These are phyloP conservation scores for Procambarus clarkii DNA, from an alignment of 1,140 invertebrate genomes.

Conservation along the genomic window DNA sequence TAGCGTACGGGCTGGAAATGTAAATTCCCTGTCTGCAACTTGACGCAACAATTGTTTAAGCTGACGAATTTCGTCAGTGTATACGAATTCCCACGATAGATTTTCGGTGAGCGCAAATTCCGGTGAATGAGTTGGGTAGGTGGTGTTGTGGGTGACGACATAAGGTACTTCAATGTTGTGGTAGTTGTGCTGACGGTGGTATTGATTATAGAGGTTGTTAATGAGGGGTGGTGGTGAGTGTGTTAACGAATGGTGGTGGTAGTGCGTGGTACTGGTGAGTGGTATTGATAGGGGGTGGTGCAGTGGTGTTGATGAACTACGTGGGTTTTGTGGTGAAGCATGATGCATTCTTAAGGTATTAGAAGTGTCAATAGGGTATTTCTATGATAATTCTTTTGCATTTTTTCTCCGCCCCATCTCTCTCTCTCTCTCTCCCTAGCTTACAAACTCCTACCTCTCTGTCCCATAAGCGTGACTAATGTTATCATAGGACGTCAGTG, in stretches of 20 bases:
- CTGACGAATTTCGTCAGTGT: not conserved
- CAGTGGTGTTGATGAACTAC: no score
- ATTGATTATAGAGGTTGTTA: not conserved
- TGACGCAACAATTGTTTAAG: not conserved
- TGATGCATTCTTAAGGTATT: no score
- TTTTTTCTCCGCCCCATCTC: no score
- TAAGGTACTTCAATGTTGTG: not conserved
- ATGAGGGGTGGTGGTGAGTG: no score
- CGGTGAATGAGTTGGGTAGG: not conserved
- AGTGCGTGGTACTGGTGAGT: not conserved
- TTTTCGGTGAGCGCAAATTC: not conserved
- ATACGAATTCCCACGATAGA: not conserved
- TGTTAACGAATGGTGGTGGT: not conserved
- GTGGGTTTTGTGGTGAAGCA: no score
- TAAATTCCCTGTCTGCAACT: not conserved
- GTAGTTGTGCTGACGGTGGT: not conserved
- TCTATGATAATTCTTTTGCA: no score
- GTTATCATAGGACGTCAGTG: no score
- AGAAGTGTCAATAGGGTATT: no score
- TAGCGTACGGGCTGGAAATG: not conserved
- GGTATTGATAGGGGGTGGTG: no score
- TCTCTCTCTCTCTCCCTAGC: no score
- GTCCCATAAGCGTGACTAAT: no score
- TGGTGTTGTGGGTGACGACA: not conserved
- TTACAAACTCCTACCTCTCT: no score